Conservation (phyloP, 2,888 invertebrate genomes). For the Hypselothyrea guttata region DNA sequence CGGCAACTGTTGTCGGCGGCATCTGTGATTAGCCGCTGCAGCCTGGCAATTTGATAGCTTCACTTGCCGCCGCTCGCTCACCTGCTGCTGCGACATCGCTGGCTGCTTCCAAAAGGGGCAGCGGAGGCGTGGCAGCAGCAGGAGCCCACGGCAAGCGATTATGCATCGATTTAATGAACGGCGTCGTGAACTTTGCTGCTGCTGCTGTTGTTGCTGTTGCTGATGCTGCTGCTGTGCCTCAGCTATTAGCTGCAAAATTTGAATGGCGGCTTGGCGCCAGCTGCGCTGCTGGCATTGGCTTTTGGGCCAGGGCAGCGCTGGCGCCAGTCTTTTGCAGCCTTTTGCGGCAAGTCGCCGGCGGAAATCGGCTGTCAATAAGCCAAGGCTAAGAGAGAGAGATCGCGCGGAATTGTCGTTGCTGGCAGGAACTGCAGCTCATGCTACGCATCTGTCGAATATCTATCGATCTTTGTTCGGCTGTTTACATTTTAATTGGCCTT, state of each 20-base stretch:
- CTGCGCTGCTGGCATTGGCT: conserved; percentile 58
- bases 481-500: conserved; percentile 48
- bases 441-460: conserved; percentile 17
- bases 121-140: conserved; percentile 61
- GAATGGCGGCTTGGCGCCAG: conserved; percentile 68
- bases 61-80: no score
- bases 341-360: conserved; percentile 44
- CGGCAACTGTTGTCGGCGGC: conserved; percentile 43
- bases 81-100: conserved; percentile 5
- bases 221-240: conserved; percentile 28
- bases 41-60: conserved; percentile 49
- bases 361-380: conserved; percentile 71
- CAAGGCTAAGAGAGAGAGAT: not conserved
- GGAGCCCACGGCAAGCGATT: conserved; percentile 37
- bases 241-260: conserved; percentile 61
- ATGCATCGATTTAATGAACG: conserved; percentile 65
- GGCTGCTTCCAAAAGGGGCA: not conserved
- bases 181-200: conserved; percentile 64
- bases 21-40: conserved; percentile 62
- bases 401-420: conserved; percentile 48
- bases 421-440: conserved; percentile 3
- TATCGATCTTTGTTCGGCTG: conserved; percentile 19
- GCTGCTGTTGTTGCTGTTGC: not conserved
- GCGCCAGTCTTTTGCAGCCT: conserved; percentile 50
- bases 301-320: conserved; percentile 29